phyloP scores from a whole-genome alignment of 2,888 invertebrate species.

The Athalia rosae region DNA sequence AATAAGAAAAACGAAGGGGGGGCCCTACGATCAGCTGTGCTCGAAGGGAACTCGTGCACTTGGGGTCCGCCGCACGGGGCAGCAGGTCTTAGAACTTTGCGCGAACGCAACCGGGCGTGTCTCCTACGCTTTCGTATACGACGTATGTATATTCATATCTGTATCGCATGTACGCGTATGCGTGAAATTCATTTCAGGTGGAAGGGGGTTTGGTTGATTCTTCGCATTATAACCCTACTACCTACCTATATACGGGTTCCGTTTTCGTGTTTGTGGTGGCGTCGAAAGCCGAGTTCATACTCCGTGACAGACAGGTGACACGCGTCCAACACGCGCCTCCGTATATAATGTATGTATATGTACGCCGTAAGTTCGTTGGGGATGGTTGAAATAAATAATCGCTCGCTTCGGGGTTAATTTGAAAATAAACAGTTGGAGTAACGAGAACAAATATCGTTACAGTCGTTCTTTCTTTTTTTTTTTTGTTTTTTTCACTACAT shows the following conservation, averaged over 20 bases:
- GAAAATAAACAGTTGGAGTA: conserved; percentile 57
- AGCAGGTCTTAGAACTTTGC: conserved; percentile 32
- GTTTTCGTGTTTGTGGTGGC: conserved; percentile 37
- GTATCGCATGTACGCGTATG: neutral
- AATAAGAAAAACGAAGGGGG: too few relatives aligned
- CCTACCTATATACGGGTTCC: conserved; percentile 1
- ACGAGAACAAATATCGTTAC: conserved; percentile 58
- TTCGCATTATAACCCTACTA: conserved; percentile 65
- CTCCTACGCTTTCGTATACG: conserved; percentile 32
- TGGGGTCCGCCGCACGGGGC: neutral
- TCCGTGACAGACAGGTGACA: conserved; percentile 73
- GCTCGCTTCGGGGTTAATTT: conserved; percentile 53
- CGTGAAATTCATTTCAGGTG: neutral
- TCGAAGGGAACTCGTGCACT: conserved; percentile 8
- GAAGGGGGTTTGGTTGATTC: conserved; percentile 63
- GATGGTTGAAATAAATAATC: neutral
- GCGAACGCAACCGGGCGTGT: conserved; percentile 26
- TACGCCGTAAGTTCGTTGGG: conserved; percentile 37
- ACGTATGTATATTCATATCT: conserved; percentile 50
- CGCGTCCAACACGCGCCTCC: conserved; percentile 68
- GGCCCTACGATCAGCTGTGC: neutral
- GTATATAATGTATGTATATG: too few relatives aligned
- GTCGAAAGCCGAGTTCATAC: conserved; percentile 56
- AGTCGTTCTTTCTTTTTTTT: too few relatives aligned
- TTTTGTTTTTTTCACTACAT: too few relatives aligned